Percentiles rank a stretch among this genome's conserved stretches.
These are phyloP conservation scores for Cantharis nigra DNA, from an alignment of 2,888 invertebrate genomes.

Conservation along the genomic window DNA sequence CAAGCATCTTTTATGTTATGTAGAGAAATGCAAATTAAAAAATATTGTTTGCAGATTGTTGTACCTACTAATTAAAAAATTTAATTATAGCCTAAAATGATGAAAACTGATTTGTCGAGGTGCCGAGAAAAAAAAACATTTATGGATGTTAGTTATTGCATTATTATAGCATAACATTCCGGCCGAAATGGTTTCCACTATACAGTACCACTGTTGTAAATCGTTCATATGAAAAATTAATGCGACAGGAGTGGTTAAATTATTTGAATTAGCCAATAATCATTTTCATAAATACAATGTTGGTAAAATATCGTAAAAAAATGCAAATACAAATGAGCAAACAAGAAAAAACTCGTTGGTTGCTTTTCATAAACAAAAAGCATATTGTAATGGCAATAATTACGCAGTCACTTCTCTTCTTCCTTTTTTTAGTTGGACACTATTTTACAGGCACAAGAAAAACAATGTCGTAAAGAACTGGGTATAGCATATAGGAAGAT, in stretches of 20 bases:
- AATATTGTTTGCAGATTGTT: neutral
- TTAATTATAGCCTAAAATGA: neutral
- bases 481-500: neutral
- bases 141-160: conserved; percentile 46
- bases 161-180: conserved; percentile 48
- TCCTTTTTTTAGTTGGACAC: neutral
- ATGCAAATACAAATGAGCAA: neutral
- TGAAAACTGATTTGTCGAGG: neutral
- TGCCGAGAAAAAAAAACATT: conserved; percentile 18
- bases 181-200: conserved; percentile 35
- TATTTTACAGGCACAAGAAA: neutral
- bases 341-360: neutral
- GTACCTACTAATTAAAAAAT: neutral
- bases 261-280: conserved; percentile 15
- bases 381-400: neutral
- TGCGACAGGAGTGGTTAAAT: conserved; percentile 35
- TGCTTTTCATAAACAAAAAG: neutral
- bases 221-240: conserved; percentile 44
- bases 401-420: neutral
- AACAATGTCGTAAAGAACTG: neutral
- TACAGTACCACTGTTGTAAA: conserved; percentile 40
- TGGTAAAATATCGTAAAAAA: neutral
- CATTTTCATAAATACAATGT: conserved; percentile 1
- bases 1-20: neutral
- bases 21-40: neutral